Conservation (phyloP, 2,113 vertebrate genomes). For the Chloropsis cyanopogon region DNA sequence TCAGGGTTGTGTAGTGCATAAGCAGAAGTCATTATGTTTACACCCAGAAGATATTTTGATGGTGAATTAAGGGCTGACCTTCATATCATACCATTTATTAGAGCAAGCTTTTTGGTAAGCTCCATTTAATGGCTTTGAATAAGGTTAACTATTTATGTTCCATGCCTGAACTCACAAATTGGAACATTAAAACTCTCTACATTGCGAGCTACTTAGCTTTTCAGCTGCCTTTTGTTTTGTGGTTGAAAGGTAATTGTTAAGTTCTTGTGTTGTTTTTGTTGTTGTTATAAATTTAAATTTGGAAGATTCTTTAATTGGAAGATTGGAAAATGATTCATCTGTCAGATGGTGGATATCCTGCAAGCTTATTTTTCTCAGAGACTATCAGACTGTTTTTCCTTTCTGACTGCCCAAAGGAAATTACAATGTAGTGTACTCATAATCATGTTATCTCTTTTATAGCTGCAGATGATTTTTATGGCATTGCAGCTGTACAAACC, state of each 20-base stretch:
- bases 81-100: conserved; percentile 38
- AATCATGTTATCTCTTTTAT: conserved; percentile 45
- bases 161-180: background rate
- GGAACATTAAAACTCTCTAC: background rate
- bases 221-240: background rate
- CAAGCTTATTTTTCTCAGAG: background rate
- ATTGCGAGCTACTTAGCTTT: conserved; percentile 14
- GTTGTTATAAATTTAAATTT: background rate
- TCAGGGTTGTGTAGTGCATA: background rate
- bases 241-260: background rate
- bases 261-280: background rate
- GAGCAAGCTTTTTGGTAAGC: conserved; percentile 10
- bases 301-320: background rate
- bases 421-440: background rate
- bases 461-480: conserved; percentile 54
- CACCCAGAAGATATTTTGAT: conserved; percentile 42
- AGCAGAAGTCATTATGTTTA: conserved; percentile 41
- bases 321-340: background rate
- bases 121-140: conserved; percentile 8
- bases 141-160: conserved; percentile 38
- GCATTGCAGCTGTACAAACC: conserved; percentile 20
- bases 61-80: conserved; percentile 45
- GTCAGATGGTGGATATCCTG: background rate
- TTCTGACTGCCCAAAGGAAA: conserved; percentile 36
- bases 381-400: background rate